Conservation (phyloP, 2,113 vertebrate genomes). For the Chaetodon auriga region DNA sequence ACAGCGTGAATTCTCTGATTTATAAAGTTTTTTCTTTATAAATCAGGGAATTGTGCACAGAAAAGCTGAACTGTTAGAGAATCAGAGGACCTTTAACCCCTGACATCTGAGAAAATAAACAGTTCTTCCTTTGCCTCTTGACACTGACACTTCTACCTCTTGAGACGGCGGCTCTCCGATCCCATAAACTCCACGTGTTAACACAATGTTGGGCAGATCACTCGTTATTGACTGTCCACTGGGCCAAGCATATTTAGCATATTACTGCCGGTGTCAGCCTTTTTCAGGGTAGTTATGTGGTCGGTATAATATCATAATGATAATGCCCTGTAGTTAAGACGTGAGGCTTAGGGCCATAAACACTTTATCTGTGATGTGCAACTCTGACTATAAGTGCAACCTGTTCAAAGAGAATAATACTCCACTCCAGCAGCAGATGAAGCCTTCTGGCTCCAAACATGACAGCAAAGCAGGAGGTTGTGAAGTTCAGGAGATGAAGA, state of each 20-base stretch:
- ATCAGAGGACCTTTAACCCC: background rate
- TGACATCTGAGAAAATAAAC: background rate
- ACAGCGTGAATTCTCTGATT: no score
- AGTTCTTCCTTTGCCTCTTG: background rate
- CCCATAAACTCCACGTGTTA: background rate
- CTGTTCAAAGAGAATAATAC: constrained; percentile 54
- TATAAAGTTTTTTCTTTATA: background rate
- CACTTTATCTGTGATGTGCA: constrained; percentile 12
- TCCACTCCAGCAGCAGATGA: constrained; percentile 31
- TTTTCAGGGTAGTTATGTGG: background rate
- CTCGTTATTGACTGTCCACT: background rate
- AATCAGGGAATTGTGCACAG: background rate
- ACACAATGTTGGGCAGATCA: background rate
- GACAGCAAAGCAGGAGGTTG: constrained; percentile 47
- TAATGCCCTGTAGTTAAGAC: background rate
- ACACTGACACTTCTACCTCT: background rate
- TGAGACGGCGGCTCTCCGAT: background rate
- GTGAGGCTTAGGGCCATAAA: constrained; percentile 5
- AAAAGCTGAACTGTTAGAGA: background rate
- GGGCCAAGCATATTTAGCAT: background rate
- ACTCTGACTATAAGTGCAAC: background rate
- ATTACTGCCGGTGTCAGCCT: background rate
- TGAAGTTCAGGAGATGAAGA: constrained; percentile 46
- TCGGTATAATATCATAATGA: background rate
- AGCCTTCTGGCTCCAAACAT: constrained; percentile 44